Conservation (phyloP, 2,113 vertebrate species). For the Brachirus orientalis region DNA sequence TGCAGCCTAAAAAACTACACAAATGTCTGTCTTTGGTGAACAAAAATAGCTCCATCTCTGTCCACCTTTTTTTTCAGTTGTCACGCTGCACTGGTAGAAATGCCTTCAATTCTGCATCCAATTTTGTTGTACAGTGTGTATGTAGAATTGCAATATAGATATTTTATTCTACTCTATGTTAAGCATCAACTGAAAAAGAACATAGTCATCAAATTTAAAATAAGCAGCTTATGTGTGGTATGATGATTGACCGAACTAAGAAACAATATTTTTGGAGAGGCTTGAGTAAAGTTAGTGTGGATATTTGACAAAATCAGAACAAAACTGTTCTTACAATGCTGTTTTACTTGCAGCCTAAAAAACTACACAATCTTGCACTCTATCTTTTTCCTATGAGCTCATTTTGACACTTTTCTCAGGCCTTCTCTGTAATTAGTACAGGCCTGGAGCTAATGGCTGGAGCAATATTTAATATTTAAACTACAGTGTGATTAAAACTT, state of each 20-base stretch:
- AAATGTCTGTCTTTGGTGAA: no score
- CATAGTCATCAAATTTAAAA: not conserved
- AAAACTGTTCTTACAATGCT: not conserved
- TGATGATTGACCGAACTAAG: no score
- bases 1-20: slow-evolving; percentile 13
- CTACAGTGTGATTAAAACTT: slow-evolving; percentile 73
- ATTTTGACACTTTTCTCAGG: slow-evolving; percentile 58
- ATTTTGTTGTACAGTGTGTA: no score
- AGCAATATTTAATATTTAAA: slow-evolving; percentile 74
- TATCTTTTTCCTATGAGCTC: slow-evolving; percentile 39
- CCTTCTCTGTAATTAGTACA: slow-evolving; percentile 66
- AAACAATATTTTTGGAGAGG: no score
- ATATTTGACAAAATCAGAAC: not conserved
- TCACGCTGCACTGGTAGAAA: no score
- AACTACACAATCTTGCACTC: slow-evolving; percentile 27
- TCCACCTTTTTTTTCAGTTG: no score
- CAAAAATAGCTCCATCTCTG: no score
- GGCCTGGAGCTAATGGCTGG: slow-evolving; percentile 44
- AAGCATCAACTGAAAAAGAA: not conserved
- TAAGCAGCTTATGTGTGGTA: no score
- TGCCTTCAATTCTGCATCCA: no score
- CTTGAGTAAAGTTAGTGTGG: not conserved
- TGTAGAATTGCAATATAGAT: no score
- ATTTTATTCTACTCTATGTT: no score
- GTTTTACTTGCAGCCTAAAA: slow-evolving; percentile 9